Evolutionary conservation across 2,888 invertebrate genomes (phyloP), one percentile per base, ranked within the genome.

Genomic region (Drosophila heteroneura): DNA sequence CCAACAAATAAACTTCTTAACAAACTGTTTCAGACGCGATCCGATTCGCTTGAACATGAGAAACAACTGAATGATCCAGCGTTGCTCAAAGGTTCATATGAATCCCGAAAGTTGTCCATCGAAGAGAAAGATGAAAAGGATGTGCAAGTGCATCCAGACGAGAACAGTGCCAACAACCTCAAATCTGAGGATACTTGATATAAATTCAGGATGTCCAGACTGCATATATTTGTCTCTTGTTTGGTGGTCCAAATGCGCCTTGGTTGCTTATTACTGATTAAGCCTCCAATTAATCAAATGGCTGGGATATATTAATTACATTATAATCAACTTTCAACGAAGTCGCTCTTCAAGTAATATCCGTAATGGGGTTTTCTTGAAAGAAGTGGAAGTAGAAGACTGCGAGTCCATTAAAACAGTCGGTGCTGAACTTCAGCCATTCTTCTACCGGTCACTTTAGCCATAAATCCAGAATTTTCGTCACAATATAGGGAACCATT

Each of bases 1-100:
- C 93, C 94, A 61, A 93, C 93, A 59, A 94, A 94, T 84, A 94
- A 94, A 91, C 94, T 95, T 84, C 89, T 95, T 41, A 93, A 94
- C 62, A 94, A 94, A 85, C 90, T 94, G 58, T 92, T 94, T 44
- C 82, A 76, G 64, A 93, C 93, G 26, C 94, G 94, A 88, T 92
- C 94, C n/a, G 93, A 93, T 39, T 94, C 94, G 7, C 93, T 94
- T 76, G 94, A 94, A 75, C 94, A 94, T 58, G 64, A 61, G 63
- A 65, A 60, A 32, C 58, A 35, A 37, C 16, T 64, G 7, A 44
- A 41, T 49, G 64, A 30, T 22, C 60, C 54, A 28, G 53, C 63
- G 44, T 26, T 60, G 49, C 59, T 44, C 19, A 63, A 61, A 51
- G 94, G 94, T 49, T 92, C 94, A 39, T 94, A 93, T 82, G 94